phyloP scores from a whole-genome alignment of 1,140 invertebrate genomes.

The Bombus fervidus region DNA sequence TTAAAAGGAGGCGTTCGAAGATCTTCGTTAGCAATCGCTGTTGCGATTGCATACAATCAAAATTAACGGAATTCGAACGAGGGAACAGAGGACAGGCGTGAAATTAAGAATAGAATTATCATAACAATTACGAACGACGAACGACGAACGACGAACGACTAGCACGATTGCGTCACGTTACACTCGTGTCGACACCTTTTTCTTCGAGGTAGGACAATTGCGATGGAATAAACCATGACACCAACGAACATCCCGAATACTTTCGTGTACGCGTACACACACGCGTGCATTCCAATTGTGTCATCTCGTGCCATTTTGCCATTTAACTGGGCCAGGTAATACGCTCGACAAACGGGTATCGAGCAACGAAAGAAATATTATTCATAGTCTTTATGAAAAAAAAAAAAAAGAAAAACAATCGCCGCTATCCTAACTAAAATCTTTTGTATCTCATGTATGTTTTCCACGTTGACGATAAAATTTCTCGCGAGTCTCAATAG shows the following conservation, averaged over 20 bases:
- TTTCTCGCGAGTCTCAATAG: background rate
- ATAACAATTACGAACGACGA: constrained; percentile 40
- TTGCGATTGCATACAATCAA: constrained; percentile 26
- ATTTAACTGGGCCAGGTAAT: background rate
- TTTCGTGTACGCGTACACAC: background rate
- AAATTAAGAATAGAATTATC: constrained; percentile 51
- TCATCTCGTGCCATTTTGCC: background rate
- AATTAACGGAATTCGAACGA: constrained; percentile 34
- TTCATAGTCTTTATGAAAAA: background rate
- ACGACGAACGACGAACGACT: constrained; percentile 22
- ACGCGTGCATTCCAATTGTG: background rate
- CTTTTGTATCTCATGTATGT: background rate
- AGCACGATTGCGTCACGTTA: constrained; percentile 38
- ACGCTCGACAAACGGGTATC: background rate
- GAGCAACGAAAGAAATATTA: background rate
- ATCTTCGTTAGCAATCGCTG: constrained; percentile 13
- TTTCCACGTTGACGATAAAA: background rate
- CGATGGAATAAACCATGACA: constrained; percentile 35
- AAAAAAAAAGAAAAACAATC: background rate
- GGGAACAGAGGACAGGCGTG: constrained; percentile 2
- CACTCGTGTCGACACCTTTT: constrained; percentile 42
- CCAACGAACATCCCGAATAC: constrained; percentile 13
- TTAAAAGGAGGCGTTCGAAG: constrained; percentile 1
- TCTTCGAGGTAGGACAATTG: constrained; percentile 21
- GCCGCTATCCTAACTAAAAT: background rate